Conservation (phyloP, 92 coral and sea anemone genomes). For the Nematostella vectensis region DNA sequence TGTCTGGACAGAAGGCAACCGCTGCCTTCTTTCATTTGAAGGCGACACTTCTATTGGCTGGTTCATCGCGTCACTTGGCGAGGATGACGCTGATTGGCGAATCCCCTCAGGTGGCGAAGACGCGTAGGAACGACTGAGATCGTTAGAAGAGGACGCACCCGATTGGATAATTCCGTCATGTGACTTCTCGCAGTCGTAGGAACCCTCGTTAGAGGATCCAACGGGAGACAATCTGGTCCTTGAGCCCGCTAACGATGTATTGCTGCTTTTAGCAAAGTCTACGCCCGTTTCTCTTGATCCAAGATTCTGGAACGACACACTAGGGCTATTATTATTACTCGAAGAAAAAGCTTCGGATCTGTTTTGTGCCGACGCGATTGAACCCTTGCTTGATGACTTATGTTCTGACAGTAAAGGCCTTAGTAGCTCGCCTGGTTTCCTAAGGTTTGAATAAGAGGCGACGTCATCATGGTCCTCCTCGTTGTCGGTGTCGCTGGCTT, state of each 20-base stretch:
- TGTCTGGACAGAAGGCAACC: slow-evolving; percentile 12
- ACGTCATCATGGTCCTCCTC: slow-evolving; percentile 15
- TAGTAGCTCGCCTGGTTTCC: neutral
- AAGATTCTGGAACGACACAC: neutral
- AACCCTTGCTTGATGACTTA: neutral
- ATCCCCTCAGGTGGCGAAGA: neutral
- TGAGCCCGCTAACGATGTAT: slow-evolving; percentile 24
- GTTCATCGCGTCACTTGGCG: neutral
- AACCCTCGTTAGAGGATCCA: neutral
- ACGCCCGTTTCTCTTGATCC: slow-evolving; percentile 3
- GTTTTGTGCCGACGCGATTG: neutral
- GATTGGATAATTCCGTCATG: too few relatives aligned
- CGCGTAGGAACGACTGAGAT: too few relatives aligned
- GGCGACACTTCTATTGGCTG: neutral
- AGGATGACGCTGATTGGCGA: neutral
- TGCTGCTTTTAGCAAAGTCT: slow-evolving; percentile 25
- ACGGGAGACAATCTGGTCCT: neutral
- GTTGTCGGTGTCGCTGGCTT: slow-evolving; percentile 9
- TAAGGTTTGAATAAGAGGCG: slow-evolving; percentile 24
- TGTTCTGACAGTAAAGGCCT: neutral
- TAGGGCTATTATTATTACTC: neutral
- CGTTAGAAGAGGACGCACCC: too few relatives aligned
- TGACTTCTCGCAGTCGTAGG: neutral
- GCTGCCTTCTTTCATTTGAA: neutral
- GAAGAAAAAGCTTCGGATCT: neutral